Base-by-base conservation (phyloP, 2,797 vertebrate genomes). In the Sebastes hubbsi region DNA sequence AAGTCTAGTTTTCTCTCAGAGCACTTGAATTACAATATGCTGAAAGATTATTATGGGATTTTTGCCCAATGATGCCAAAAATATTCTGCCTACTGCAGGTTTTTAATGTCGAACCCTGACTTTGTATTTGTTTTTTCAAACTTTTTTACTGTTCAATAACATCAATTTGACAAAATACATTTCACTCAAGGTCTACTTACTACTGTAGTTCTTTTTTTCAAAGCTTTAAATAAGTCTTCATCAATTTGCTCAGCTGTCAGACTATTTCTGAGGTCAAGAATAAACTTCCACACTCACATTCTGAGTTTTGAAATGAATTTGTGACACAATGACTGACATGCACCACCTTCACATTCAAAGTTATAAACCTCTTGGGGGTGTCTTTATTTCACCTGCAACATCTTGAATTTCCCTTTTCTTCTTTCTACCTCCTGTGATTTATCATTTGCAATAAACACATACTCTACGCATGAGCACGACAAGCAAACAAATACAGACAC, bases 381-480 rank as follows among this genome's bases (percentile, higher is more conserved):
- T 82, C 20, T 27, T 27, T 34, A 70, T 63, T 49, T 75, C 24
- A 62, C 46, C 76, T 73, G 55, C 27, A 61, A 72, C 27, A 54
- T 75, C 11, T 77, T 62, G 9, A 2, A 67, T 70, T 70, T 62
- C 20, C 20, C 14, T 69, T 27, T 20, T 30, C 6, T n/a, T 62
- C 29, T 61, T 20, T 79, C 14, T 29, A 36, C 24, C 72, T 55
- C 25, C 30, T 34, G 52, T 66, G 24, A 69, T 76, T 56, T 74
- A 67, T 78, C 18, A 58, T 71, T 73, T 82, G 46, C 32, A 78
- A 82, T 58, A 54, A 81, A 77, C 14, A 72, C 32, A 56, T 1
- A 30, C 6, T 42, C 20, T 20, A n/a, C 42, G 66, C 5, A 29
- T 20, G 2, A 64, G 24, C 2, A 72, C 52, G 36, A n/a, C 32